Evolutionary conservation across 2,888 invertebrate genomes (phyloP), one percentile per base, ranked within the genome.

Genomic region (Eristalinus aeneus): DNA sequence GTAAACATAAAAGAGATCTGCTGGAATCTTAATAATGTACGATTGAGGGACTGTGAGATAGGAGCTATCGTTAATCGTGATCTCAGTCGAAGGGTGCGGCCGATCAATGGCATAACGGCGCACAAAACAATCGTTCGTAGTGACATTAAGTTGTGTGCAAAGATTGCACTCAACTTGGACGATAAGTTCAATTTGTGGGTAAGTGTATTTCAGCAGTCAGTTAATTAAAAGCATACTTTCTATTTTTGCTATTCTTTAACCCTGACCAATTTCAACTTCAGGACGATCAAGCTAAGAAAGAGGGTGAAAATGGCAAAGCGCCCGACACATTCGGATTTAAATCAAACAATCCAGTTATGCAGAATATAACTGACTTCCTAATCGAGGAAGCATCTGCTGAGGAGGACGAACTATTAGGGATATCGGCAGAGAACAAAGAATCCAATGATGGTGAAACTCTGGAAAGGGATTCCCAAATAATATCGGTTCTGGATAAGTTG

Each of bases 1-100:
- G 98, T 99, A 61, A 99, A 99, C 93, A 99, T 99, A 88, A 99
- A 99, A 92, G 99, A 99, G 91, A 99, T 99, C 88, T 99, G 99
- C 93, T 99, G 99, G 99, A 98, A 97, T 91, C 94, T 99, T 56
- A 99, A 99, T 92, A 98, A 98, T 89, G 97, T 98, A 86, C 94
- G 99, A 90, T 88, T 92, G 63, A 89, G 92, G 1, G 92, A 92
- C 79, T 91, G 92, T 88, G 91, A 92, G 91, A 85, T 91, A 97
- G 97, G 93, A 97, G 88, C 95, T 96, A 87, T 99, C 88, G 98
- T 99, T 63, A 99, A 99, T 93, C 95, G 99, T 20, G 99, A 99
- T 93, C 93, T 99, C 87, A 98, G 97, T 90, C 96, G 99, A 12
- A 95, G 99, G 71, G 97, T 99, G 84, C 95, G 99, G 0, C 96